Evolutionary conservation across 2,888 invertebrate species (phyloP).

Genomic region (Drosophila imparisetae): DNA sequence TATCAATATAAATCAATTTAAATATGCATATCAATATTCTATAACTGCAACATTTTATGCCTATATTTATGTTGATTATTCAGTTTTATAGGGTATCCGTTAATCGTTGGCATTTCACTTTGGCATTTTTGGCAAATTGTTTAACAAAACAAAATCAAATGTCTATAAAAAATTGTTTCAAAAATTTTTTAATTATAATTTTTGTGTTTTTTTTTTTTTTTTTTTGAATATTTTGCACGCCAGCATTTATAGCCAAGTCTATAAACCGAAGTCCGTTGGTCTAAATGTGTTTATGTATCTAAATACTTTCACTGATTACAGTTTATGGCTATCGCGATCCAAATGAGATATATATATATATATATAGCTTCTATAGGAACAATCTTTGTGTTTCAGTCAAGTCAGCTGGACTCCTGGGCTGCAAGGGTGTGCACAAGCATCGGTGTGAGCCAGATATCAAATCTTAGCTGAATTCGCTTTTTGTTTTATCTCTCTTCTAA

Average conservation of each 20-base stretch:
- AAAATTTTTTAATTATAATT: constrained; percentile 16
- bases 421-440: background rate
- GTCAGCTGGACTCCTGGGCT: background rate
- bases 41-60: background rate
- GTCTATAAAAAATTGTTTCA: constrained; percentile 40
- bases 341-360: background rate
- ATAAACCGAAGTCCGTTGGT: background rate
- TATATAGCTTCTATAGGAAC: background rate
- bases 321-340: background rate
- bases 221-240: constrained; percentile 3
- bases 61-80: background rate
- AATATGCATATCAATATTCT: background rate
- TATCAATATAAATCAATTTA: too few species aligned
- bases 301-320: background rate
- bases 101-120: background rate
- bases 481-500: constrained; percentile 24
- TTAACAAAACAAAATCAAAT: constrained; percentile 38
- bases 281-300: background rate
- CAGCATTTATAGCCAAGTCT: background rate
- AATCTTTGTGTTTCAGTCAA: background rate
- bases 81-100: constrained; percentile 14
- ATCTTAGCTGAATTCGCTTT: constrained; percentile 1
- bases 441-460: background rate
- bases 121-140: constrained; percentile 6
- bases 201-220: constrained; percentile 9